Base-by-base conservation (phyloP, 2,888 invertebrate genomes). In the Ormyrus labotus region DNA sequence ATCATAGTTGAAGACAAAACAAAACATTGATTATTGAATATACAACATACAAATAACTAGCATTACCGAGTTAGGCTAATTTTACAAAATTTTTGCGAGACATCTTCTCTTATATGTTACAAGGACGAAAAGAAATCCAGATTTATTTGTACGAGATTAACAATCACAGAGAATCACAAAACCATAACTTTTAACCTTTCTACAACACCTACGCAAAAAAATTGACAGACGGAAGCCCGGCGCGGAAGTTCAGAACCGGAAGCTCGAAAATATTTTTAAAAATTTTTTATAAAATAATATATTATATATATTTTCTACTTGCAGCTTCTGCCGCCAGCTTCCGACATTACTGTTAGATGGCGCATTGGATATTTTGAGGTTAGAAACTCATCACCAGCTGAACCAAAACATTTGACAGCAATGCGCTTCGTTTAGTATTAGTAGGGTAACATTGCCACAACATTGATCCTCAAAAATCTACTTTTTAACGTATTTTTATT, bases 271-370 rank as follows among this genome's bases (percentile, higher is more conserved):
- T 55, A 65, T 34, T 4, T 4, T 6, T 6, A 58, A 65, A 74
- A 74, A 74, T 57, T 19, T 64, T 64, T 64, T 64, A 73, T 64
- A 73, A 34, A 73, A 73, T 73, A 64, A 64, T 13, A 13, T 13
- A 13, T 64, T 47, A 34, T 34, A 34, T 34, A 34, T 34, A 34
- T 34, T 34, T 34, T 34, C 34, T 34, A 34, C 34, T 34, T 34
- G 34, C 34, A 34, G 34, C 4, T 71, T 71, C 48, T 50, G 5
- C 11, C 19, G 8, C 8, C 48, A 48, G 53, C 19, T 53, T 53
- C 1, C 53, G 45, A 5, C 6, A 19, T 53, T 11, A 9, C 10
- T 8, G 55, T 13, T 45, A 34, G 34, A 34, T 34, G 34, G 34
- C 34, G 34, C 34, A 34, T 34, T 34, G 34, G 34, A 34, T 34